These are phyloP conservation scores for Oxyura jamaicensis DNA, from an alignment of 2,113 vertebrate species.

Conservation along the genomic window DNA sequence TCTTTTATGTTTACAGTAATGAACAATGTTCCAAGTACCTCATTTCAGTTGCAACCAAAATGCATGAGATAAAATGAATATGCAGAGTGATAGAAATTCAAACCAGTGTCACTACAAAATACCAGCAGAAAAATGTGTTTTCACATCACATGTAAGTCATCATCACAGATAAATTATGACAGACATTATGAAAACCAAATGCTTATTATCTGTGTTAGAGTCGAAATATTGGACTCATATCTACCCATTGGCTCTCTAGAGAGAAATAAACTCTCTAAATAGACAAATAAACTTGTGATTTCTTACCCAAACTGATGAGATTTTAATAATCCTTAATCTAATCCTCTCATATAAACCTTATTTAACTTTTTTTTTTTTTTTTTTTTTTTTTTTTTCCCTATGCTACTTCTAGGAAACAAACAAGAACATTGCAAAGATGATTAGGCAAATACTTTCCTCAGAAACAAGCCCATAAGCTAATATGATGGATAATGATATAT, in stretches of 20 bases:
- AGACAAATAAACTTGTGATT: not conserved
- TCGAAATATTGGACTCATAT: not conserved
- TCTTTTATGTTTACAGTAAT: not conserved
- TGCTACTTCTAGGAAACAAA: not conserved
- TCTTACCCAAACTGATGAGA: not conserved
- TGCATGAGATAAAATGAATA: not conserved
- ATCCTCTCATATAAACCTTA: not conserved
- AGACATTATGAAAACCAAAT: not conserved
- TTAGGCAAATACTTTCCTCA: constrained; percentile 32
- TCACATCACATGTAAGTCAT: not conserved
- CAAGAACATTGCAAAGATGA: not conserved
- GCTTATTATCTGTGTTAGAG: not conserved
- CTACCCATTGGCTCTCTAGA: not conserved
- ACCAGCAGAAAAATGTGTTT: not conserved
- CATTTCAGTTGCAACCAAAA: not conserved
- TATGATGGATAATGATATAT: not conserved
- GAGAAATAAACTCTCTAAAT: not conserved
- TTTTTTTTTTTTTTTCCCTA: constrained; percentile 17
- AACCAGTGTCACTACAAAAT: not conserved
- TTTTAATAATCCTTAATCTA: not conserved
- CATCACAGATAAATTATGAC: not conserved
- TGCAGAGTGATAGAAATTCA: not conserved
- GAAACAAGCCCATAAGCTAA: not conserved
- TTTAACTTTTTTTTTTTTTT: constrained; percentile 19
- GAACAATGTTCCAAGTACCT: not conserved